Evolutionary conservation across 2,888 invertebrate species (phyloP), one percentile per base, ranked within the genome.

Genomic region (Diplolepis rosae): DNA sequence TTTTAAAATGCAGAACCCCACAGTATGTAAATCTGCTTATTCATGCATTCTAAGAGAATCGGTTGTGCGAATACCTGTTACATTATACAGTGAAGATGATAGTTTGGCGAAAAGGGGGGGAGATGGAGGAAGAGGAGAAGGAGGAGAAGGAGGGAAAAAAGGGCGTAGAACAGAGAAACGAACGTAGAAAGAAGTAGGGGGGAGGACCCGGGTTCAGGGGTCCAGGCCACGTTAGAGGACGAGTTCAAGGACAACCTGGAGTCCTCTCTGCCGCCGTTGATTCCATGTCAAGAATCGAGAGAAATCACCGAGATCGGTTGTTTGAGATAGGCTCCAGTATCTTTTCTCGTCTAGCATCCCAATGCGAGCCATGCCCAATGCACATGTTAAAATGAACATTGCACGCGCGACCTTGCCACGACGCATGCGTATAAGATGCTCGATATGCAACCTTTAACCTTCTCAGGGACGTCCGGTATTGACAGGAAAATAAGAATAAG

Each of bases 301-400:
- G 72, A 69, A 75, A 75, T 69, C 75, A 65, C 68, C 32, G 70
- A 73, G 77, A 78, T 78, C 75, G 39, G 48, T 67, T 66, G 65
- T 35, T 39, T 6, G 35, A 45, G 78, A 75, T 75, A 77, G 11
- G 50, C 13, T 1, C 35, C 30, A 70, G 51, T 65, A 61, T 35
- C 28, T 45, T 45, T 56, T 27, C 65, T 66, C 65, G 4, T 1
- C 35, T 24, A 70, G 51, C 67, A 61, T 35, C 28, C 35, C 39
- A 51, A 22, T 52, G 56, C 65, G 4, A 11, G 39, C 13, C 30
- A 18, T 32, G 54, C 54, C 54, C 32, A 54, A 32, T 54, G 54
- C 18, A 52, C 7, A 52, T 15, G 2, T 15, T 7, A 9, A 28
- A n/a, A 52, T 30, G 68, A 66, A 66, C 72, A 75, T 70, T 69